Percentiles rank a stretch among this genome's conserved stretches.
Conservation (phyloP, 1,140 invertebrate species). For the Hyles vespertilio region DNA sequence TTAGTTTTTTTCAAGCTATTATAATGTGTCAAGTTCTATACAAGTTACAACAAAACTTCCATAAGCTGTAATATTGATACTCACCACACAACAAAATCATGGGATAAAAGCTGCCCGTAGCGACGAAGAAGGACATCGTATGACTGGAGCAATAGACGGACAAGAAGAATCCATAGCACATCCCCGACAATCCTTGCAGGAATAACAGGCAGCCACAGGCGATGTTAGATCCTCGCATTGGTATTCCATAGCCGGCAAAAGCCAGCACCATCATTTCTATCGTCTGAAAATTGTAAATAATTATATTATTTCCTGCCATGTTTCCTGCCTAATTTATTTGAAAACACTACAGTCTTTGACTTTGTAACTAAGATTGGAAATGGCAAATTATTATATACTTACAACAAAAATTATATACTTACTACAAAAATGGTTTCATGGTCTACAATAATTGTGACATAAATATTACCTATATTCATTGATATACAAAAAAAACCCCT, state of each 20-base stretch:
- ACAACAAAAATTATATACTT: no score
- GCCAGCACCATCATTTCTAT: slow-evolving; percentile 63
- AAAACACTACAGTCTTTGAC: not conserved
- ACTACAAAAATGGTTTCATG: no score
- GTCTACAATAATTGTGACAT: no score
- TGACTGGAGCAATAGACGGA: slow-evolving; percentile 87
- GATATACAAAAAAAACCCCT: no score
- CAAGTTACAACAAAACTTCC: no score
- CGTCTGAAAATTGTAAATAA: slow-evolving; percentile 39
- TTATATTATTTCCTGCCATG: not conserved
- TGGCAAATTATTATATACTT: no score
- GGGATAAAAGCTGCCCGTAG: slow-evolving; percentile 91
- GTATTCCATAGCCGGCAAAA: slow-evolving; percentile 61
- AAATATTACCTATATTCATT: no score
- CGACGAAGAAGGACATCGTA: slow-evolving; percentile 87
- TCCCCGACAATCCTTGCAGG: slow-evolving; percentile 73
- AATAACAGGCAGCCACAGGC: slow-evolving; percentile 57
- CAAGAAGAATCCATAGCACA: slow-evolving; percentile 83
- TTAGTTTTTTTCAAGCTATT: not conserved
- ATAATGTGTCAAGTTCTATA: slow-evolving; percentile 1
- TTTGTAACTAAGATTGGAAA: no score
- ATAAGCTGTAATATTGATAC: no score
- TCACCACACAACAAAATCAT: slow-evolving; percentile 89
- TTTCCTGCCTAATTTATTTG: not conserved
- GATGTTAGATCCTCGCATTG: slow-evolving; percentile 57